Conservation (phyloP, 1,140 invertebrate genomes). For the Thereuonema tuberculata region DNA sequence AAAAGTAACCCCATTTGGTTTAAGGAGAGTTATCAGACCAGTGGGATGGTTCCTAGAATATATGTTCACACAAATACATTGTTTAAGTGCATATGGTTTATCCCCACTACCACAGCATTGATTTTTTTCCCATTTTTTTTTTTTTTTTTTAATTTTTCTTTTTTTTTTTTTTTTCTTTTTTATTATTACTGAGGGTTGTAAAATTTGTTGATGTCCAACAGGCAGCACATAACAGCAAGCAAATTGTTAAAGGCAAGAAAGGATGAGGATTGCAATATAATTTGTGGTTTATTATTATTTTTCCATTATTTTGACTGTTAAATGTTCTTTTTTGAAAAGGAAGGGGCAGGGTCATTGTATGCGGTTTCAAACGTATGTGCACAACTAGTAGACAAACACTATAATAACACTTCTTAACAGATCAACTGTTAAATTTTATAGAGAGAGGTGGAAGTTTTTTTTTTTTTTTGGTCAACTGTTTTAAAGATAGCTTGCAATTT, state of each 20-base stretch:
- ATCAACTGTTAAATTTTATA: background rate
- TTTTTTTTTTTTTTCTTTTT: too few species aligned
- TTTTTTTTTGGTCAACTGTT: background rate
- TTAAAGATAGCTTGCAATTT: background rate
- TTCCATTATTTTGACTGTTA: background rate
- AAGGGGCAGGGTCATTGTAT: background rate
- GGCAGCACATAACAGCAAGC: background rate
- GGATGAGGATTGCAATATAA: background rate
- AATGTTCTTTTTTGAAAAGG: background rate
- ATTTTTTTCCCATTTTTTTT: too few species aligned
- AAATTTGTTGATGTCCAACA: slow-evolving; percentile 6
- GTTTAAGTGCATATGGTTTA: too few species aligned
- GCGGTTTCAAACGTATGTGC: background rate
- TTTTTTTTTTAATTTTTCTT: too few species aligned
- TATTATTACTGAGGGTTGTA: too few species aligned
- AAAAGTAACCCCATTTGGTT: too few species aligned
- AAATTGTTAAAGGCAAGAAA: background rate
- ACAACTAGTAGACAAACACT: background rate
- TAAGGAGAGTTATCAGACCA: too few species aligned
- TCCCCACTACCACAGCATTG: too few species aligned
- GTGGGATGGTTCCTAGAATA: too few species aligned
- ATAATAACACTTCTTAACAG: background rate
- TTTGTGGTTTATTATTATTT: background rate
- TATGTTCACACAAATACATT: too few species aligned
- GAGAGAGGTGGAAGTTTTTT: background rate